Evolutionary conservation across 2,888 invertebrate species (phyloP), one percentile per base, ranked within the genome.

Genomic region (Torymus auratus): DNA sequence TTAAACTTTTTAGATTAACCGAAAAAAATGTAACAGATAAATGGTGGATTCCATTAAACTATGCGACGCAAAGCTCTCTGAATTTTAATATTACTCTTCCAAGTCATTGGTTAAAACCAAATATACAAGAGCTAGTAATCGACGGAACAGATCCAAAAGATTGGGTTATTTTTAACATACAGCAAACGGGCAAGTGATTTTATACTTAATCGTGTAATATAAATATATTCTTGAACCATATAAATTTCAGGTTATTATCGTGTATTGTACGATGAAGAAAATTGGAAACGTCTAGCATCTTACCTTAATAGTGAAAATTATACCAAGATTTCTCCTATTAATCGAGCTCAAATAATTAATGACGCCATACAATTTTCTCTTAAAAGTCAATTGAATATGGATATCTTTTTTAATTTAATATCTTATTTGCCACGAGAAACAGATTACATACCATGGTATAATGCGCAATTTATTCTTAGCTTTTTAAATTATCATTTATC

Each of bases 361-460:
- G 98, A 98, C 89, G 93, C 95, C 0, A 92, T 95, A 80, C 94
- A 94, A 83, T 91, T 95, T 50, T 95, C 95, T 28, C 94, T 82
- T 0, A 81, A 83, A 93, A n/a, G 94, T 94, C 17, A 96, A 95
- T 1, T 92, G 94, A 62, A 78, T 96, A 55, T 93, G 93, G 92
- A 93, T 41, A 93, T 94, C 4, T 95, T 97, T 0, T 91, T 98
- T 82, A 94, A 96, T 85, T 92, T 97, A 0, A 94, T 96, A 1
- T 93, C 92, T 69, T 98, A 97, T 88, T 92, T 98, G 85, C 89
- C 90, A 1, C 94, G 95, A 79, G 96, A 96, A 90, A 92, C 93
- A 13, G 96, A 96, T 84, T 96, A 95, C 88, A 94, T 96, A 1
- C 97, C 97, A 0, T 98, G 97, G 98, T 83, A 78, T 55, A 72